Evolutionary conservation across 2,113 vertebrate species (phyloP).

Genomic region (Alces alces): DNA sequence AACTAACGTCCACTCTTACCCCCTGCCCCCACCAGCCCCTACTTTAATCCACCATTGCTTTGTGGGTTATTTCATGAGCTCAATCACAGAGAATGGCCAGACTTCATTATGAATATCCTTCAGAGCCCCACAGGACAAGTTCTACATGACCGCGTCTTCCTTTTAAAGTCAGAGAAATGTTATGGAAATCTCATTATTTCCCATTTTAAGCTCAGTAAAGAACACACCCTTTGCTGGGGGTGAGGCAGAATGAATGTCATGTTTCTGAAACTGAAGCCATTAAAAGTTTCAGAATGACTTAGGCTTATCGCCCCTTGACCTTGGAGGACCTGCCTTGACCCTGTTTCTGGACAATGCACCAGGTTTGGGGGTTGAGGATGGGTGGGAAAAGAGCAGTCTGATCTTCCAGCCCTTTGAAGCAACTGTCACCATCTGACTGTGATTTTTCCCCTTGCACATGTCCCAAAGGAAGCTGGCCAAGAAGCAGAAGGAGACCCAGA

Average conservation of each 20-base stretch:
- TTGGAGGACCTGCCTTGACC: background rate
- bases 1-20: background rate
- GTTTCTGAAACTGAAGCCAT: background rate
- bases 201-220: background rate
- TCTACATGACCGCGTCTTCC: background rate
- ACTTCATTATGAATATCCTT: background rate
- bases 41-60: background rate
- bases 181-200: background rate
- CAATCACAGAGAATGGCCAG: background rate
- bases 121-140: background rate
- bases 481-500: constrained; percentile 98
- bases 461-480: constrained; percentile 95
- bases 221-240: constrained; percentile 43
- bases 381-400: background rate
- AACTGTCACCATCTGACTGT: constrained; percentile 71
- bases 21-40: background rate
- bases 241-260: background rate
- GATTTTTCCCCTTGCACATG: constrained; percentile 79
- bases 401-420: constrained; percentile 31
- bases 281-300: background rate
- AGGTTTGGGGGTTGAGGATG: constrained; percentile 36
- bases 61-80: background rate
- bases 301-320: background rate
- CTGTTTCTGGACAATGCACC: constrained; percentile 27
- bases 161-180: fast-evolving